These are phyloP conservation scores for Ypsolopha sequella DNA, from an alignment of 2,888 invertebrate species.

Conservation along the genomic window DNA sequence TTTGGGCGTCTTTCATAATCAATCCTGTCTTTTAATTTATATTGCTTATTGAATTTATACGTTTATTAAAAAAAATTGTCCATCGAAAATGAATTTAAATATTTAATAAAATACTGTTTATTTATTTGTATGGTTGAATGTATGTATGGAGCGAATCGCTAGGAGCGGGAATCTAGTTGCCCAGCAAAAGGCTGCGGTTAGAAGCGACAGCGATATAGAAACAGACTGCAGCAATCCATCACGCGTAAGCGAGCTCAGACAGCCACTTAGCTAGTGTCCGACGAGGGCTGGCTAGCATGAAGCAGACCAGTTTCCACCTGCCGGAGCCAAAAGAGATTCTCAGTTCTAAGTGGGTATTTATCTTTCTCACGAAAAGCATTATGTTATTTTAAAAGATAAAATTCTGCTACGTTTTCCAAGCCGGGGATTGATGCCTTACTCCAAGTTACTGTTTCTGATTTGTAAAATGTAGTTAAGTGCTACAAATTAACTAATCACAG, in stretches of 20 bases:
- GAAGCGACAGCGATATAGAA: conserved; percentile 12
- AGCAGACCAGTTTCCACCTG: not conserved
- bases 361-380: not conserved
- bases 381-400: not conserved
- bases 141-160: not conserved
- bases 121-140: too few species aligned
- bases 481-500: too few species aligned
- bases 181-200: not conserved
- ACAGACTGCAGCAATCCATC: conserved; percentile 45
- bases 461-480: too few species aligned
- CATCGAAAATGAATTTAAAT: not conserved
- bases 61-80: not conserved
- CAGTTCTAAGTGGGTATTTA: not conserved
- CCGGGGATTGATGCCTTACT: too few species aligned
- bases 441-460: too few species aligned
- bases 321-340: conserved; percentile 6
- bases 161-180: too few species aligned
- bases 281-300: conserved; percentile 23
- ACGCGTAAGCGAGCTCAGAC: conserved; percentile 47
- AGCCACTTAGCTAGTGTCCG: conserved; percentile 57
- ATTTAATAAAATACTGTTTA: too few species aligned
- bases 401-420: not conserved
- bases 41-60: not conserved
- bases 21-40: too few species aligned
- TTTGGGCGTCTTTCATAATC: too few species aligned